A percentile compares a stretch with the other conserved stretches of the same genome.
phyloP scores from a whole-genome alignment of 2,888 invertebrate species.

The Agelastica alni region DNA sequence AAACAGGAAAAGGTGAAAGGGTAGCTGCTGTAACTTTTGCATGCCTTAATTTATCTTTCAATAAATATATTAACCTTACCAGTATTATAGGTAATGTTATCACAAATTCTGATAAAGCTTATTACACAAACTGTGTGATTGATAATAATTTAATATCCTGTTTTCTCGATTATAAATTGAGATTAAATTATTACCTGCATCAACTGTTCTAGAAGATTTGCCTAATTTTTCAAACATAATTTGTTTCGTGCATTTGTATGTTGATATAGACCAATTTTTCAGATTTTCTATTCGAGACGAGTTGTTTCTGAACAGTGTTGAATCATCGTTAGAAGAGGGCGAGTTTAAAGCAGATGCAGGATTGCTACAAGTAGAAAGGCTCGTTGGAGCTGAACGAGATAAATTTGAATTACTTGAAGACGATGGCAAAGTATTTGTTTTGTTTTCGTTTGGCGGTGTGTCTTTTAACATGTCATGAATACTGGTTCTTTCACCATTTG shows the following conservation, averaged over 20 bases:
- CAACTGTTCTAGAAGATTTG: slow-evolving; percentile 87
- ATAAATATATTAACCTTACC: too few relatives aligned
- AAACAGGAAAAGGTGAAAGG: too few relatives aligned
- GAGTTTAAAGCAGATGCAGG: slow-evolving; percentile 59
- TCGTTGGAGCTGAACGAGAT: slow-evolving; percentile 72
- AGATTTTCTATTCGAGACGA: slow-evolving; percentile 88
- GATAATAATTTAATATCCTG: slow-evolving; percentile 10
- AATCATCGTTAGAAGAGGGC: slow-evolving; percentile 61
- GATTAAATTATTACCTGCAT: slow-evolving; percentile 66
- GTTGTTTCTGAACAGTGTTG: slow-evolving; percentile 67
- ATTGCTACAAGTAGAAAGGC: slow-evolving; percentile 56
- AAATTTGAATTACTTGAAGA: slow-evolving; percentile 69
- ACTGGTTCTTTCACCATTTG: slow-evolving; percentile 64
- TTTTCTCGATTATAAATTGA: slow-evolving; percentile 3
- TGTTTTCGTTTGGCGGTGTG: slow-evolving; percentile 76
- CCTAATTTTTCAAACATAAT: slow-evolving; percentile 95
- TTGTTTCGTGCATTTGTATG: slow-evolving; percentile 97
- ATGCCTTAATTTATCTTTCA: too few relatives aligned
- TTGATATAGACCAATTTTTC: slow-evolving; percentile 96
- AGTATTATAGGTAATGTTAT: too few relatives aligned
- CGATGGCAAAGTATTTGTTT: slow-evolving; percentile 74
- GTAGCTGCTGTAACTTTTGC: too few relatives aligned
- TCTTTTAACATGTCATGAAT: slow-evolving; percentile 88
- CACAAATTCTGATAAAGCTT: too few relatives aligned
- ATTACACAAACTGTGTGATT: too few relatives aligned